Evolutionary conservation across 2,113 vertebrate genomes (phyloP), one percentile per base, ranked within the genome.

Genomic region (Hiodon alosoides): DNA sequence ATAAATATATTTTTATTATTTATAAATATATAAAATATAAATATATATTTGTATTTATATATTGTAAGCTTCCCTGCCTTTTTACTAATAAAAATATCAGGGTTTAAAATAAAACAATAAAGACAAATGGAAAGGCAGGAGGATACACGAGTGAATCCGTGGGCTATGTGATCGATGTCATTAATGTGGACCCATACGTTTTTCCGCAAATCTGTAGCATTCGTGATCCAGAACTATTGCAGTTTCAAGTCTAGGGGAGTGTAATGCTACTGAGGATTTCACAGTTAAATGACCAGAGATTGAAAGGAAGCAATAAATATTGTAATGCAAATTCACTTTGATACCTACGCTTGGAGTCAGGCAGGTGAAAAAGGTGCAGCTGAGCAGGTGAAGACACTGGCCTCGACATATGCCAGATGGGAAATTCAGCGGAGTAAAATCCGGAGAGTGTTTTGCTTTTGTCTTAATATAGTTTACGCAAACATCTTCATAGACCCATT

Each of bases 61-160:
- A 31, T 94, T 93, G 93, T 93, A 95, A 96, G 96, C 93, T 91
- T 95, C 94, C 92, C 90, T 90, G 93, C 90, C 90, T 93, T 95
- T 88, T 95, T 96, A 92, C 95, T 96, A 95, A 95, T 8, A 74
- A 93, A 94, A 89, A 92, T 90, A 93, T 94, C 91, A 90, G 91
- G 87, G 90, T 89, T 89, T 91, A 92, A 93, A 93, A 94, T 95
- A 93, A 98, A 96, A 96, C 95, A 94, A 94, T 96, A 96, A 96
- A 96, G 95, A 93, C 91, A 94, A 90, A 90, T 78, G 84, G 79
- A 85, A 75, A 78, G 77, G 85, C 81, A 85, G 82, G 71, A 79
- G 16, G 69, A 80, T 78, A 80, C 46, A 64, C 48, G n/a, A n/a
- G n/a, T n/a, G n/a, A 94, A 94, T 93, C 94, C 91, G 91, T 95